Evolutionary conservation across 2,888 invertebrate genomes (phyloP).

Genomic region (Dusona sp.): DNA sequence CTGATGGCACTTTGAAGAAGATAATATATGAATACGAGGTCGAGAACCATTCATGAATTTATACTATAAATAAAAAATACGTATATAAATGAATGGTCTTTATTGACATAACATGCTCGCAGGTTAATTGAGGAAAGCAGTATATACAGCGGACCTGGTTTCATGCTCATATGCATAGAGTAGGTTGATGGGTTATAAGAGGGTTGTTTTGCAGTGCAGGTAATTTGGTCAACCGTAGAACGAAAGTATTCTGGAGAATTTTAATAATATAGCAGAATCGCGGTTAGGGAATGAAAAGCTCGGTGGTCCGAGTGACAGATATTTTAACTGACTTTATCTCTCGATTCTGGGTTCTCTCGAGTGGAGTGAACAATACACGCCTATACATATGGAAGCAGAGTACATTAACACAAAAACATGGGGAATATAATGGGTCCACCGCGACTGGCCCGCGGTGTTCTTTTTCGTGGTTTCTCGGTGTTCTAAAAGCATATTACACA

Average conservation of each 20-base stretch:
- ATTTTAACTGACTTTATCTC: slow-evolving; percentile 29
- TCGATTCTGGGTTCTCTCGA: slow-evolving; percentile 6
- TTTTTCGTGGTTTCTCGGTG: slow-evolving; percentile 21
- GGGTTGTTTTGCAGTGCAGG: slow-evolving; percentile 39
- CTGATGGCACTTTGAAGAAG: no score
- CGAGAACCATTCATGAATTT: background rate
- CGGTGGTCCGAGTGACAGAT: slow-evolving; percentile 32
- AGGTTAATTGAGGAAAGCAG: slow-evolving; percentile 55
- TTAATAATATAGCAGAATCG: slow-evolving; percentile 70
- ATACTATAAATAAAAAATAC: background rate
- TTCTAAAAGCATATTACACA: slow-evolving; percentile 23
- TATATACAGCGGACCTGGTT: slow-evolving; percentile 16
- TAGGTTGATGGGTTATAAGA: slow-evolving; percentile 41
- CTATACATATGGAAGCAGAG: background rate
- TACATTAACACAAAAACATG: slow-evolving; percentile 24
- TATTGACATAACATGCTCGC: background rate
- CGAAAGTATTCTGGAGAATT: slow-evolving; percentile 68
- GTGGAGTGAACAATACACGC: background rate
- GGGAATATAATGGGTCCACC: slow-evolving; percentile 26
- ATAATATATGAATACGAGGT: background rate
- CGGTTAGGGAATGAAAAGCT: slow-evolving; percentile 28
- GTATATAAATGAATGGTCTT: background rate
- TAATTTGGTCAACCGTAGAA: slow-evolving; percentile 66
- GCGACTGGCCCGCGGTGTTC: slow-evolving; percentile 2
- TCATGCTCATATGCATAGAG: slow-evolving; percentile 6